These are phyloP conservation scores for Zonitis immaculata DNA, from an alignment of 2,888 invertebrate genomes.

Conservation along the genomic window DNA sequence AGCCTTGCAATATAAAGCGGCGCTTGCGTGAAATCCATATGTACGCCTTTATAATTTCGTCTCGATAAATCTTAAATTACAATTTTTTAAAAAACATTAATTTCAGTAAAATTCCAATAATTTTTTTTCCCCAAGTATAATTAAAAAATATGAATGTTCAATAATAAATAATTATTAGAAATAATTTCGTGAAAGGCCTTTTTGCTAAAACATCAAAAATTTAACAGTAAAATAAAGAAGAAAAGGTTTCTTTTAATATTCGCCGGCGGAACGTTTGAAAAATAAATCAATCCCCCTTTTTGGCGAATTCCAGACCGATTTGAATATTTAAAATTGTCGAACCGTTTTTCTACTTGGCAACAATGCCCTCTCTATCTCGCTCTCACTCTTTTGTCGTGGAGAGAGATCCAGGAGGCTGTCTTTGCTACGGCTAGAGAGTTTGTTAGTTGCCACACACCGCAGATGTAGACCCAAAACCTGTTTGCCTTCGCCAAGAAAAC, in stretches of 20 bases:
- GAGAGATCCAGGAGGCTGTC: constrained; percentile 11
- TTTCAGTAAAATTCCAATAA: not conserved
- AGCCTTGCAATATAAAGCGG: constrained; percentile 28
- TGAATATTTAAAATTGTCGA: constrained; percentile 1
- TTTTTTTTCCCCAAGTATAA: not conserved
- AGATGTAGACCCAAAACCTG: constrained; percentile 41
- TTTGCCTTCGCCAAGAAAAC: constrained; percentile 41
- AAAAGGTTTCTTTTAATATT: not conserved
- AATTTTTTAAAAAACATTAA: not conserved
- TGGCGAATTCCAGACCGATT: constrained; percentile 2
- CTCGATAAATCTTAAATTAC: constrained; percentile 4
- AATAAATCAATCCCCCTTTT: constrained; percentile 1
- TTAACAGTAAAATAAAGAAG: not conserved
- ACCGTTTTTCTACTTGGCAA: not conserved
- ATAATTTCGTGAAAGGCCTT: too few relatives aligned
- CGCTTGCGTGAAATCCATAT: constrained; percentile 32
- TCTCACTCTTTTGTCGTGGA: not conserved
- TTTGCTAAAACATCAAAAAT: too few relatives aligned
- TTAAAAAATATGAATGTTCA: too few relatives aligned
- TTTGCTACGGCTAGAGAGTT: constrained; percentile 11
- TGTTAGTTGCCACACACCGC: constrained; percentile 23
- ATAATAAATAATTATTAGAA: too few relatives aligned
- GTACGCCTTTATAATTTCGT: constrained; percentile 24
- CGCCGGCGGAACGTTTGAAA: not conserved
- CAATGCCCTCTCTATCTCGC: constrained; percentile 1